Conservation (phyloP, 2,888 invertebrate genomes). For the Leptogaster cylindrica region DNA sequence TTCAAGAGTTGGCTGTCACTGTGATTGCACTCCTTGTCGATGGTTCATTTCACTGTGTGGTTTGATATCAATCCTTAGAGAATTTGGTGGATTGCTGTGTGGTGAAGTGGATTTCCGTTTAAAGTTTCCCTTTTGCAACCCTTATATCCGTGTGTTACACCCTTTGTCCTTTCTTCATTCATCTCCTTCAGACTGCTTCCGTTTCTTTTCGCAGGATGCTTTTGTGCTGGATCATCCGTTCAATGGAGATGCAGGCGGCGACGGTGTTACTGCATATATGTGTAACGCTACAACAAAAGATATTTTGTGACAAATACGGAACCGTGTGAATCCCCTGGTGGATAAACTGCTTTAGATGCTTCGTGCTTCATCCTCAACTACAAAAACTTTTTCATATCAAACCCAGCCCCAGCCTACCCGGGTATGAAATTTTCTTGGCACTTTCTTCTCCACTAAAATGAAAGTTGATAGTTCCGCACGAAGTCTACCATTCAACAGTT, state of each 20-base stretch:
- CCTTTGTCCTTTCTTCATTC: constrained; percentile 29
- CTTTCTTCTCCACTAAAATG: constrained; percentile 15
- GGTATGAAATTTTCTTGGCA: constrained; percentile 19
- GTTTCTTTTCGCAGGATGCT: not conserved
- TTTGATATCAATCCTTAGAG: not conserved
- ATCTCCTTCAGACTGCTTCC: not conserved
- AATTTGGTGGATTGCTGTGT: constrained; percentile 12
- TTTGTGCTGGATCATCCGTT: too few species aligned
- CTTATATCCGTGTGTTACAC: not conserved
- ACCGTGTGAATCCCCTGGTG: not conserved
- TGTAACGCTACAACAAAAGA: not conserved
- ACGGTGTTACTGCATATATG: not conserved
- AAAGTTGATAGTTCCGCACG: constrained; percentile 36
- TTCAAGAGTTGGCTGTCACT: not conserved
- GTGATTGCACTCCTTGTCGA: constrained; percentile 27
- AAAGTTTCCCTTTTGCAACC: constrained; percentile 24
- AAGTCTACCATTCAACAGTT: constrained; percentile 28
- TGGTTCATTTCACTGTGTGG: constrained; percentile 1
- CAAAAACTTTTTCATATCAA: constrained; percentile 29
- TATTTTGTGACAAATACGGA: constrained; percentile 17
- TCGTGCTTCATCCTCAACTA: not conserved
- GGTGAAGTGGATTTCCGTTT: constrained; percentile 35
- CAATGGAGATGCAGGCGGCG: not conserved
- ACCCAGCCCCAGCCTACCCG: not conserved
- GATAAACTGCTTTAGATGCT: constrained; percentile 11